phyloP scores from a whole-genome alignment of 2,113 vertebrate genomes.

The Buteo buteo region DNA sequence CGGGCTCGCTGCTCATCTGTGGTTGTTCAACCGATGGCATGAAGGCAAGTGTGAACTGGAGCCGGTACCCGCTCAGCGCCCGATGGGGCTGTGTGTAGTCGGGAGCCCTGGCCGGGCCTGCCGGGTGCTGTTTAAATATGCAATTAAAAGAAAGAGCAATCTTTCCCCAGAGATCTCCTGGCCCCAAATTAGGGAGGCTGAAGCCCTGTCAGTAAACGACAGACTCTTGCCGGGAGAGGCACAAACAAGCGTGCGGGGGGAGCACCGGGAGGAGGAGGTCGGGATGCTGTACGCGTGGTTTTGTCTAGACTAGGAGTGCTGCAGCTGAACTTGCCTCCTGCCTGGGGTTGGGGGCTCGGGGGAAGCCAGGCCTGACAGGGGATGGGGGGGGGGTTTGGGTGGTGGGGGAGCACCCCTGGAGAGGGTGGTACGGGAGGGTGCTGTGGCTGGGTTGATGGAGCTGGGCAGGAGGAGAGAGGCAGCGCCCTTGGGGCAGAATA shows the following conservation, averaged over 20 bases:
- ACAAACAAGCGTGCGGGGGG: rapidly evolving
- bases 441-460: background rate
- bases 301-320: background rate
- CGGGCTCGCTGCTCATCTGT: rapidly evolving
- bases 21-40: rapidly evolving
- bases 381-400: no score
- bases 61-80: rapidly evolving
- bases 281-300: rapidly evolving
- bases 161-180: background rate
- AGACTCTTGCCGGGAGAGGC: background rate
- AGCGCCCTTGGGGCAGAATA: rapidly evolving
- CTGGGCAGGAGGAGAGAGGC: background rate
- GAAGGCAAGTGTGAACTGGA: background rate
- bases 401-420: background rate
- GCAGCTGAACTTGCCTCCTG: background rate
- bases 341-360: rapidly evolving
- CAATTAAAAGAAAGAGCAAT: background rate
- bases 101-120: background rate
- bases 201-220: background rate
- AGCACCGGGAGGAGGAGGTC: background rate
- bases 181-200: background rate
- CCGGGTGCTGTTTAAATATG: background rate
- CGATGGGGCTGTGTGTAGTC: rapidly evolving
- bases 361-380: background rate
- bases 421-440: background rate